phyloP scores from a whole-genome alignment of 2,888 invertebrate species.

The Dicycla oo region DNA sequence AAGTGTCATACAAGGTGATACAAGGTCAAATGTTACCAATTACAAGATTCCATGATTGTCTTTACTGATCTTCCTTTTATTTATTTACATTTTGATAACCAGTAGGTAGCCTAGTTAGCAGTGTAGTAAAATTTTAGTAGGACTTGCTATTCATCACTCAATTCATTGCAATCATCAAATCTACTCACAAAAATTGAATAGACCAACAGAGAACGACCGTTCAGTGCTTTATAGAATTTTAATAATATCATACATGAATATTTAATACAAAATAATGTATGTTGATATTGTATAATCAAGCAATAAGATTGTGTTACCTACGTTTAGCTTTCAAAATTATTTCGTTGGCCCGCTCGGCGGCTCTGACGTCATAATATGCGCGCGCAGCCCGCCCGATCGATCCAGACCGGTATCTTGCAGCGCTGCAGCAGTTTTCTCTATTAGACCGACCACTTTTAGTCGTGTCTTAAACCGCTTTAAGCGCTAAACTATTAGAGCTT shows the following conservation, averaged over 20 bases:
- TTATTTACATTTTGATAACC: neutral
- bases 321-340: slow-evolving; percentile 76
- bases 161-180: neutral
- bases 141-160: neutral
- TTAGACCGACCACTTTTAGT: slow-evolving; percentile 59
- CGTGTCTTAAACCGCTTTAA: slow-evolving; percentile 70
- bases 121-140: neutral
- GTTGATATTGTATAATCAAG: slow-evolving; percentile 63
- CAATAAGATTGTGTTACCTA: slow-evolving; percentile 67
- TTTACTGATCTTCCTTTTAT: neutral
- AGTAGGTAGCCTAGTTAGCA: too few relatives aligned
- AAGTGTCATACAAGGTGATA: neutral
- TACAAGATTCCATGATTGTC: neutral
- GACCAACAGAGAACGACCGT: neutral
- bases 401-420: slow-evolving; percentile 77
- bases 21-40: slow-evolving; percentile 19
- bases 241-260: slow-evolving; percentile 41
- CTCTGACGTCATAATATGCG: slow-evolving; percentile 87
- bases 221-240: slow-evolving; percentile 16
- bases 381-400: slow-evolving; percentile 86
- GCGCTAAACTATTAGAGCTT: slow-evolving; percentile 70
- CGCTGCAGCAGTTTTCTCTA: slow-evolving; percentile 78
- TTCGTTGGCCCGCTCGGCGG: slow-evolving; percentile 80
- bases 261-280: slow-evolving; percentile 48
- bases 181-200: neutral